Evolutionary conservation across 2,113 vertebrate genomes (phyloP), one percentile per base, ranked within the genome.

Genomic region (Melanostigma gelatinosum): DNA sequence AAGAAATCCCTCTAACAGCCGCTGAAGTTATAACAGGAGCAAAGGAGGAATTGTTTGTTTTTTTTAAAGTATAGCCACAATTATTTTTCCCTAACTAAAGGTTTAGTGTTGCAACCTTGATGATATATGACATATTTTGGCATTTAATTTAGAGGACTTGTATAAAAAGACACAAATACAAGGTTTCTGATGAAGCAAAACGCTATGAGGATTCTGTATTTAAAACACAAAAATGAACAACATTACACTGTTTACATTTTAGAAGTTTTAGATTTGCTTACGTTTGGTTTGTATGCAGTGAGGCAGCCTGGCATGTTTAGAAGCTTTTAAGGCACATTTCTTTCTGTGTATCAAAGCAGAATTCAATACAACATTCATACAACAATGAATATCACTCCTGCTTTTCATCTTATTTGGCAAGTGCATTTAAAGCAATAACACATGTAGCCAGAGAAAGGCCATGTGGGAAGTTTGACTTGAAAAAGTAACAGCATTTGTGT

Each of bases 381-480:
- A 69, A 71, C 50, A 52, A 54, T 46, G 34, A 73, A 69, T 74
- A 52, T 42, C 40, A 62, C 20, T 4, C 27, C 57, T 80, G 80
- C 46, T 60, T 63, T 55, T 27, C 62, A 61, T 69, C 72, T 15
- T 7, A 24, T 69, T 79, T 82, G 58, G 22, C 73, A 85, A 46
- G 32, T 61, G 29, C 61, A 50, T 29, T 42, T 67, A 34, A 67
- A 88, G 22, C 16, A 77, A 34, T n/a, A 44, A 18, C 32, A 22
- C 11, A 67, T 36, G 69, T 36, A 57, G 10, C 27, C 7, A 22
- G 65, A 34, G 32, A 57, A 50, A 32, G 46, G 50, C 29, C 69
- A 52, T 0, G 18, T 64, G 67, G 67, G 38, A 69, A 9, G 20
- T 71, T 70, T 61, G 57, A 75, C 63, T 34, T 42, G 42, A 67